Conservation (phyloP, 2,797 vertebrate species). For the Chromobotia macracanthus region DNA sequence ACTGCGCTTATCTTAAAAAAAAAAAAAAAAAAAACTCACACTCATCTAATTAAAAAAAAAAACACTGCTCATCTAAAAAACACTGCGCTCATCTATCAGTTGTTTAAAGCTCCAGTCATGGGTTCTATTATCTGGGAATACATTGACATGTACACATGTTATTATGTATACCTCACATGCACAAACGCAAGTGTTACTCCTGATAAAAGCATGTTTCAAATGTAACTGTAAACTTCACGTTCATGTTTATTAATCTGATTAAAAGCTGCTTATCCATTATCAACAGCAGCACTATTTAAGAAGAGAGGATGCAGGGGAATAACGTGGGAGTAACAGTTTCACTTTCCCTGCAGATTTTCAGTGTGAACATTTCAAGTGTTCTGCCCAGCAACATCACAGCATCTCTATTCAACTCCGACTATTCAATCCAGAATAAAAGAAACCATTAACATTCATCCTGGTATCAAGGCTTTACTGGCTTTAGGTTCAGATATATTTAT, state of each 20-base stretch:
- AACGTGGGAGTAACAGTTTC: constrained; percentile 16
- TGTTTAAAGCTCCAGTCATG: not conserved
- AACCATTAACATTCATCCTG: constrained; percentile 17
- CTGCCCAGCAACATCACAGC: constrained; percentile 18
- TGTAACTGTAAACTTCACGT: constrained; percentile 6
- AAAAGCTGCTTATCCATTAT: constrained; percentile 6
- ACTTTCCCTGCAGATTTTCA: not conserved
- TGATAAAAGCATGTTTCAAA: not conserved
- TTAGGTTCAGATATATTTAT: not conserved
- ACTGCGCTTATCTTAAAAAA: no score
- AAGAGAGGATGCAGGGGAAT: constrained; percentile 12
- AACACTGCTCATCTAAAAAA: no score
- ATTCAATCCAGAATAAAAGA: constrained; percentile 6
- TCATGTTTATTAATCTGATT: constrained; percentile 16
- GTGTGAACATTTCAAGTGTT: constrained; percentile 4
- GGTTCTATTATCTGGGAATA: not conserved
- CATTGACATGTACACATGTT: not conserved
- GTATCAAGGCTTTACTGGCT: constrained; percentile 21
- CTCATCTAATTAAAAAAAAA: no score
- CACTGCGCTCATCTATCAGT: no score
- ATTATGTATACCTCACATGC: not conserved
- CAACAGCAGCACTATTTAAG: not conserved
- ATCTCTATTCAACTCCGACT: not conserved
- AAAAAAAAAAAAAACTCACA: no score
- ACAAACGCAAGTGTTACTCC: not conserved